phyloP scores from a whole-genome alignment of 2,797 vertebrate genomes.

The Thripadectes ignobilis region DNA sequence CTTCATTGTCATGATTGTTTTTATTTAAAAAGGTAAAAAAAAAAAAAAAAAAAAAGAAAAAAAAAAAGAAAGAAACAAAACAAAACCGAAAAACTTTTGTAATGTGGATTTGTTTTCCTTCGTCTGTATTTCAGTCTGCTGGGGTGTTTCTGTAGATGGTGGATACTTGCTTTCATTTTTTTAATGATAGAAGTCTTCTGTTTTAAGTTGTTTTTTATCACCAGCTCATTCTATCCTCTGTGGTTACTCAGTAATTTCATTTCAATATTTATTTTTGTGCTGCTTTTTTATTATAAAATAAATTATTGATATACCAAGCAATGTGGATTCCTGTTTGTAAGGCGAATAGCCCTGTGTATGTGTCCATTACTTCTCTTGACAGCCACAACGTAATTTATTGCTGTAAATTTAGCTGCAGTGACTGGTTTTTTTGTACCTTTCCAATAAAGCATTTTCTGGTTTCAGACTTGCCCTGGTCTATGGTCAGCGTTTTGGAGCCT shows the following conservation, averaged over 20 bases:
- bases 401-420: conserved; percentile 85
- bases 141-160: conserved; percentile 55
- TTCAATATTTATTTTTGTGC: conserved; percentile 96
- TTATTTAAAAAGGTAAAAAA: conserved; percentile 48
- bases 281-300: conserved; percentile 87
- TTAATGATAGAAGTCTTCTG: conserved; percentile 60
- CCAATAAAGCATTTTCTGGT: conserved; percentile 88
- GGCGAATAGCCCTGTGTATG: conserved; percentile 71
- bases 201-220: conserved; percentile 55
- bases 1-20: conserved; percentile 65
- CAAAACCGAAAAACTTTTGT: conserved; percentile 49
- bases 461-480: conserved; percentile 59
- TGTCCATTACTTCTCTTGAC: conserved; percentile 80
- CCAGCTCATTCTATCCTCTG: conserved; percentile 65
- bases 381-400: conserved; percentile 93
- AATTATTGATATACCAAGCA: conserved; percentile 92
- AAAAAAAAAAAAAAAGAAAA: background rate
- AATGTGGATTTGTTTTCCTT: conserved; percentile 58
- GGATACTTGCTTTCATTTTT: conserved; percentile 61
- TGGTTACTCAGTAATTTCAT: conserved; percentile 78
- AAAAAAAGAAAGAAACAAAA: conserved; percentile 28
- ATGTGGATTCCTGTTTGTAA: conserved; percentile 83
- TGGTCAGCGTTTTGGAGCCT: conserved; percentile 19
- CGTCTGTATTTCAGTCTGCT: conserved; percentile 42
- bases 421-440: conserved; percentile 92